phyloP scores from a whole-genome alignment of 2,888 invertebrate species.

The Synanthedon tipuliformis region DNA sequence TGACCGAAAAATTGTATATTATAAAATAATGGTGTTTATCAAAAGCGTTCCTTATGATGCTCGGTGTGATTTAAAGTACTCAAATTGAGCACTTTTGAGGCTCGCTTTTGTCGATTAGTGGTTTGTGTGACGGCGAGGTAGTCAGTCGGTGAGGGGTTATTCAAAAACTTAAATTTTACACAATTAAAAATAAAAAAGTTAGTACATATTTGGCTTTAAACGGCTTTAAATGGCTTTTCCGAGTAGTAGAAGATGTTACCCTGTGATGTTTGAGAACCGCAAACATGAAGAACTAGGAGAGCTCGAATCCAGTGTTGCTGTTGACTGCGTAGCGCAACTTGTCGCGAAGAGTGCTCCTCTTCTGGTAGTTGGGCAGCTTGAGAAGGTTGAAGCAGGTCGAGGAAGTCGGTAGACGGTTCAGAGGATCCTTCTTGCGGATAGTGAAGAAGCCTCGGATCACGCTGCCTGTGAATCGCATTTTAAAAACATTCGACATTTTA shows the following conservation, averaged over 20 bases:
- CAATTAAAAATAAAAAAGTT: not conserved
- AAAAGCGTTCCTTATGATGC: no score
- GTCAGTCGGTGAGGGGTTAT: no score
- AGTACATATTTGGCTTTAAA: not conserved
- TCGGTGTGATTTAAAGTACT: no score
- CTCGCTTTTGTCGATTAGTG: no score
- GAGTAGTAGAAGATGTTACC: no score
- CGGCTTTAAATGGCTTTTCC: not conserved
- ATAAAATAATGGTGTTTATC: no score
- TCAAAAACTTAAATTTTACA: conserved; percentile 6
- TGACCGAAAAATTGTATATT: no score
- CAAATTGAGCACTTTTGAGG: no score
- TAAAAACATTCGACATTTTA: not conserved
- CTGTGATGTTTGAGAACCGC: not conserved
- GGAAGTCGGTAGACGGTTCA: conserved; percentile 96
- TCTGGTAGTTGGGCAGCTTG: conserved; percentile 98
- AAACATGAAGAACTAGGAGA: conserved; percentile 75
- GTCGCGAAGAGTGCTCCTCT: conserved; percentile 92
- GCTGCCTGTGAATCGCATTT: conserved; percentile 74
- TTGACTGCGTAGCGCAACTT: conserved; percentile 97
- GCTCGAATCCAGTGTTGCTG: conserved; percentile 98
- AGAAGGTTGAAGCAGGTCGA: conserved; percentile 99
- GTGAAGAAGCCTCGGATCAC: conserved; percentile 98
- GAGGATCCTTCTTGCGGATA: conserved; percentile 92
- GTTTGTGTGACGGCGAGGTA: no score